Percentiles rank a stretch among this genome's conserved stretches.
Evolutionary conservation across 2,888 invertebrate genomes (phyloP).

Genomic region (Aporophyla nigra): DNA sequence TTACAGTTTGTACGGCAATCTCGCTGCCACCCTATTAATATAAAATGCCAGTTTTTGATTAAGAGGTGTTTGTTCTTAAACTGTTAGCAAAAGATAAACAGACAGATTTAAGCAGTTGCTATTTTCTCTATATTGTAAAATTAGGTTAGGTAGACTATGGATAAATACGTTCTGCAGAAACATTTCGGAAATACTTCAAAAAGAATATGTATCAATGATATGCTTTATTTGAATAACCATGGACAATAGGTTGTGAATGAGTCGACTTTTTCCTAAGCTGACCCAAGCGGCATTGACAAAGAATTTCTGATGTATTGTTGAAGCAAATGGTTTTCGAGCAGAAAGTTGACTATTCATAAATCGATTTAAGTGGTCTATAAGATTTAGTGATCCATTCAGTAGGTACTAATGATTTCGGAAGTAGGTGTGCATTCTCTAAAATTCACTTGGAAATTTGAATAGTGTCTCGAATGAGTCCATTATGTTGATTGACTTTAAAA

Average conservation of each 20-base stretch:
- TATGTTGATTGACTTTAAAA: background rate
- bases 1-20: no score
- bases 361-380: background rate
- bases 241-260: background rate
- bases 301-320: constrained; percentile 30
- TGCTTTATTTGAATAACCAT: background rate
- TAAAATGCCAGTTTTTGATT: no score
- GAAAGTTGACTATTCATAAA: constrained; percentile 14
- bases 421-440: background rate
- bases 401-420: background rate
- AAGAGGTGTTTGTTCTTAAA: no score
- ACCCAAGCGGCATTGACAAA: constrained; percentile 23
- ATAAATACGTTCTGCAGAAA: no score
- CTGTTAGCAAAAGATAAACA: no score
- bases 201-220: background rate
- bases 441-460: background rate
- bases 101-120: no score
- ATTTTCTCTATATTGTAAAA: no score
- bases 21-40: no score
- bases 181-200: no score
- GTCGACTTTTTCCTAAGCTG: constrained; percentile 3
- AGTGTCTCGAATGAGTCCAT: background rate
- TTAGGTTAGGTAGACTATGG: no score
- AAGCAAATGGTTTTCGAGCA: constrained; percentile 23
- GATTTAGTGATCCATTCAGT: background rate